These are phyloP conservation scores for Schizopygopsis pylzovi DNA, from an alignment of 2,797 vertebrate genomes.

Conservation along the genomic window DNA sequence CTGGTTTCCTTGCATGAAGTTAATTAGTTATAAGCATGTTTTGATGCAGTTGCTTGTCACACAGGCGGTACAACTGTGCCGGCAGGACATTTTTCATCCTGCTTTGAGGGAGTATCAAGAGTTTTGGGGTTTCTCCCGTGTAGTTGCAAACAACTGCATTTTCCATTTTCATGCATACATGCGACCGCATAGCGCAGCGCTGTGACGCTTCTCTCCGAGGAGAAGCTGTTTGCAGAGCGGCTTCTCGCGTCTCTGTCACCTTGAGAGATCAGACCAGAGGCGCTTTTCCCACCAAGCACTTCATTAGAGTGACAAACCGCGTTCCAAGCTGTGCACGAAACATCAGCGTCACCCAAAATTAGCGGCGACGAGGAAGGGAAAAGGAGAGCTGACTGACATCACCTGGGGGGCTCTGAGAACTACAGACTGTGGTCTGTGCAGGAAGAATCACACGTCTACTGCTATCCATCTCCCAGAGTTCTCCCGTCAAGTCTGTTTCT, in stretches of 20 bases:
- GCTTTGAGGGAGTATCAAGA: conserved; percentile 40
- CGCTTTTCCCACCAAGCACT: conserved; percentile 49
- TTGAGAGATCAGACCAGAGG: conserved; percentile 52
- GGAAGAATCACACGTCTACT: conserved; percentile 38
- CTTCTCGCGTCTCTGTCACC: conserved; percentile 48
- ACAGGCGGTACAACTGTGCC: not conserved
- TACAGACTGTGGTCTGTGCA: conserved; percentile 29
- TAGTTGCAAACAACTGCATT: conserved; percentile 42
- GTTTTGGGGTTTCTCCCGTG: conserved; percentile 41
- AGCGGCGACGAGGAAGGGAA: conserved; percentile 26
- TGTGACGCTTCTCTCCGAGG: conserved; percentile 7
- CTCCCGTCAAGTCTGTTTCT: conserved; percentile 40
- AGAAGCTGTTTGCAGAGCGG: conserved; percentile 29
- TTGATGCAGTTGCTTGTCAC: conserved; percentile 15
- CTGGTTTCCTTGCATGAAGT: conserved; percentile 1
- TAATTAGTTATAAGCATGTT: conserved; percentile 37
- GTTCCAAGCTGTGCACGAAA: conserved; percentile 23
- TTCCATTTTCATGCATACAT: conserved; percentile 9
- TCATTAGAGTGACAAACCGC: conserved; percentile 56
- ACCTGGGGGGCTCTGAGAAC: conserved; percentile 38
- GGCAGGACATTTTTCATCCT: conserved; percentile 42
- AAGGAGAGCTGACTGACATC: conserved; percentile 41
- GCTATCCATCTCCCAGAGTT: conserved; percentile 45
- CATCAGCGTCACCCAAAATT: conserved; percentile 48
- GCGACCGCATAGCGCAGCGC: not conserved